Evolutionary conservation across 2,113 vertebrate genomes (phyloP), one percentile per base, ranked within the genome.

Genomic region (Diadophis punctatus): DNA sequence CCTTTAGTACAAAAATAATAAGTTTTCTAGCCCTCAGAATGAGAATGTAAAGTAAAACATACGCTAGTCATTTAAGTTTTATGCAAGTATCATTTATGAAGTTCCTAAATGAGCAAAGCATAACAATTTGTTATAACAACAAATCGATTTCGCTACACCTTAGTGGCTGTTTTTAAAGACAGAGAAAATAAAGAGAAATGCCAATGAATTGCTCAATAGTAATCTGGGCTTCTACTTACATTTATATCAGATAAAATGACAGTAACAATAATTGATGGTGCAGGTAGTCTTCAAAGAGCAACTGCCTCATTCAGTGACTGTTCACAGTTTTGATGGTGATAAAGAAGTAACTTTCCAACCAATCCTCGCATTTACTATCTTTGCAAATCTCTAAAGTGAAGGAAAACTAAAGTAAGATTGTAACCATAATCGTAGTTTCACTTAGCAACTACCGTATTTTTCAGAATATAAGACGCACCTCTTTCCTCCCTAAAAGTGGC

Each of bases 1-100:
- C 11, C 14, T 74, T 92, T 84, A 51, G 12, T 48, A 85, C 20
- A 46, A 85, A 85, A 86, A 63, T 4, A 52, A n/a, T 74, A 89
- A 56, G 11, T 46, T 23, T 89, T 49, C 16, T 46, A 30, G 39
- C 51, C 0, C 58, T 93, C 25, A 8, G 56, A 94, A 91, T 95
- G 87, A 52, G 22, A 92, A 94, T 56, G 87, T 86, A 90, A 87
- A 96, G 93, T 93, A 94, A 88, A 96, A 96, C 94, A 94, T 94
- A 93, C 90, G 93, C 91, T 95, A 94, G 91, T 94, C 93, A 94
- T 94, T 94, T 94, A 95, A 95, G 93, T 94, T 53, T 88, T 89
- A 93, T 95, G 93, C 53, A 89, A 90, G 92, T 4, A 52, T 93
- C 93, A 80, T 95, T 94, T 92, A 90, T 94, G 60, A 56, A 51